Base-by-base conservation (phyloP, 2,113 vertebrate genomes). In the Pipa parva region DNA sequence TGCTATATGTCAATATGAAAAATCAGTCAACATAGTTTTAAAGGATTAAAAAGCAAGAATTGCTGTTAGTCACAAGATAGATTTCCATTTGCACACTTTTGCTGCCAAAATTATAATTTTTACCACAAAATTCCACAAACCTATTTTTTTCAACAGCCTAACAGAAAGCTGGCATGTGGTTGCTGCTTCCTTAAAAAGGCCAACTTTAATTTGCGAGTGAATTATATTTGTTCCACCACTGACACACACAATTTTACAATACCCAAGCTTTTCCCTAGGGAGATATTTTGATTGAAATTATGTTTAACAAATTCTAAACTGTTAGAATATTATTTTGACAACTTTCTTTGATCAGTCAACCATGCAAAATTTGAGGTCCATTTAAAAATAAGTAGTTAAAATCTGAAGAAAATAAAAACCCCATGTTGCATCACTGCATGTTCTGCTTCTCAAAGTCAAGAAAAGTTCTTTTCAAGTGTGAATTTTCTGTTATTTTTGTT, bases 401-500 rank as follows among this genome's bases (percentile, higher is more conserved):
- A 28, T 17, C 26, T 17, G 24, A 49, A 50, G 26, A 50, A 45
- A 24, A 50, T 18, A 31, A 62, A 52, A 54, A 26, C 33, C 51
- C 18, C 21, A 31, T 22, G 58, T 58, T 57, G 25, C 42, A 57
- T 66, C 54, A 57, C 36, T 46, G 46, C 54, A 66, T 36, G 57
- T 31, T 8, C 27, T 51, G 24, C 29, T 51, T 51, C 56, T 60
- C 65, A 69, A 60, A 69, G 65, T 69, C 65, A 69, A 39, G 48
- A 69, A 69, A 69, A 69, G 65, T 60, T 59, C 50, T 52, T 12
- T 60, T 50, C 27, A 69, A 52, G 17, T 42, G 13, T n/a, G 20
- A 63, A 50, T 59, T 25, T 50, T n/a, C 7, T 52, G 22, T 60
- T 69, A 39, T 28, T 39, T 39, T n/a, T 26, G 37, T 42, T 22